Percentiles rank a stretch among this genome's conserved stretches.
These are phyloP conservation scores for Drosophila paramelanica DNA, from an alignment of 2,888 invertebrate species.

Conservation along the genomic window DNA sequence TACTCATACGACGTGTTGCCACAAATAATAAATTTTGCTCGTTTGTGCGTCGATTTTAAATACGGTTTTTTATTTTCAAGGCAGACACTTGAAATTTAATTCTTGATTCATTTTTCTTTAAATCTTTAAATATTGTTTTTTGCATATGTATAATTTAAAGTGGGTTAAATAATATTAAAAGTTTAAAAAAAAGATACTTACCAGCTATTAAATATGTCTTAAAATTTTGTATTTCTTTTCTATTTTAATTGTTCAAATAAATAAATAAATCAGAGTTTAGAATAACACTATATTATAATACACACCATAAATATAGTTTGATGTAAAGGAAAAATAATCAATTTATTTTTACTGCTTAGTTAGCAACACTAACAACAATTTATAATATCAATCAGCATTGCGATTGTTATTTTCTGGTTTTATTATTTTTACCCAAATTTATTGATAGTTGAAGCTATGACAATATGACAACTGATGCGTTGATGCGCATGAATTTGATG, in stretches of 20 bases:
- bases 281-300: too few species aligned
- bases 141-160: constrained; percentile 8
- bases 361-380: constrained; percentile 1
- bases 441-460: constrained; percentile 26
- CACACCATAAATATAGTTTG: neutral
- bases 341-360: constrained; percentile 4
- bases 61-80: constrained; percentile 9
- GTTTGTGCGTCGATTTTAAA: constrained; percentile 23
- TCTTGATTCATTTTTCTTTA: neutral
- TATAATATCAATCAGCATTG: constrained; percentile 3
- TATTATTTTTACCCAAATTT: neutral
- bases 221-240: too few species aligned
- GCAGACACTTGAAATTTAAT: constrained; percentile 3
- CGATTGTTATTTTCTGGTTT: neutral
- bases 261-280: too few species aligned
- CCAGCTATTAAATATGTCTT: too few species aligned
- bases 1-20: constrained; percentile 53
- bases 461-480: constrained; percentile 16
- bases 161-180: neutral
- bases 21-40: constrained; percentile 29
- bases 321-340: neutral
- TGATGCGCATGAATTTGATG: constrained; percentile 47
- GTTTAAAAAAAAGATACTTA: too few species aligned
- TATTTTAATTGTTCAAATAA: too few species aligned
- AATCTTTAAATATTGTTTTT: constrained; percentile 2